Evolutionary conservation across 2,888 invertebrate species (phyloP), one percentile per base, ranked within the genome.

Genomic region (Diplolepis rosae): DNA sequence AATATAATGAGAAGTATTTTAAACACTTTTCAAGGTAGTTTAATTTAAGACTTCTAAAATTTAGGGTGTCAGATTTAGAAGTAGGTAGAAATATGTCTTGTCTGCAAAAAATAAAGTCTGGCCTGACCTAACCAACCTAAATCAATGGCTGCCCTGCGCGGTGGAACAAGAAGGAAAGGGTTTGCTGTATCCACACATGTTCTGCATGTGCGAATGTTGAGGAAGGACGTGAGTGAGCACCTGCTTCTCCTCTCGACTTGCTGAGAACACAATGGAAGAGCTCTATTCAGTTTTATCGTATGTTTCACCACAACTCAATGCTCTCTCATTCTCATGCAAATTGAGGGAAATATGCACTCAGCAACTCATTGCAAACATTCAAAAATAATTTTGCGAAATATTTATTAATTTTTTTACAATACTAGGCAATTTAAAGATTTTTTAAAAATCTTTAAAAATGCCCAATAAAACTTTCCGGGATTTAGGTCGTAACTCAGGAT

Each of bases 141-240:
- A 70, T 69, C 72, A 75, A 74, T 75, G 73, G 73, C 66, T 68
- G 73, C 75, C 69, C 69, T 22, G 75, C 69, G 66, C 73, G 71
- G 61, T 73, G 73, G 61, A 75, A 73, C 65, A 72, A 72, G 71
- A 74, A 65, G 35, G 61, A 35, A 61, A 61, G 61, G 61, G 61
- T 24, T 61, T 56, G 39, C 39, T 35, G 61, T 61, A 61, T 27
- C 50, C 50, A 50, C 35, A 24, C 39, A 39, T 15, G 54, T 61
- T 61, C 39, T 61, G 61, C 61, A 61, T 61, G 61, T 61, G 61
- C 39, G 35, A 61, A 61, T 61, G 61, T 61, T 61, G 61, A 61
- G 61, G 61, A 61, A 61, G 61, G 61, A 61, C 61, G 39, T 24
- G 39, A 61, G 39, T 7, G 15, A 45, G 18, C 39, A 61, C 61